These are phyloP conservation scores for Anolis apletophallus DNA, from an alignment of 2,797 vertebrate species.

Conservation along the genomic window DNA sequence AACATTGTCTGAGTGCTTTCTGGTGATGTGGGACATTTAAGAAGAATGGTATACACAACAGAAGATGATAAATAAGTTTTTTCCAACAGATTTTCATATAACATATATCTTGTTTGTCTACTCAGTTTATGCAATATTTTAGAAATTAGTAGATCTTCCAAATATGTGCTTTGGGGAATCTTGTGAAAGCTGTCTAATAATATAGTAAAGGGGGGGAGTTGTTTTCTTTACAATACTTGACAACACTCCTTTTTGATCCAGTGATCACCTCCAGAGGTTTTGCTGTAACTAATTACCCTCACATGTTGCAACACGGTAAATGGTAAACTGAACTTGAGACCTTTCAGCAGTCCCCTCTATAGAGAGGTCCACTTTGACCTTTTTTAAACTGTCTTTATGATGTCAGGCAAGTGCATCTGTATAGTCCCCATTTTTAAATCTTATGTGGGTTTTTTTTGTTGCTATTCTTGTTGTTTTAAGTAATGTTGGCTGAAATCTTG, in stretches of 20 bases:
- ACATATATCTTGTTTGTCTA: not conserved
- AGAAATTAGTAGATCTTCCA: not conserved
- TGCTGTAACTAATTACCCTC: not conserved
- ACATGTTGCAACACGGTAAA: not conserved
- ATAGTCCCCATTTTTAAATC: too few species aligned
- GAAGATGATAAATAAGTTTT: not conserved
- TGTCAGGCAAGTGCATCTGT: too few species aligned
- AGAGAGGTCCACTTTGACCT: too few species aligned
- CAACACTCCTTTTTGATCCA: too few species aligned
- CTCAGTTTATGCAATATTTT: not conserved
- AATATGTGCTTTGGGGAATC: not conserved
- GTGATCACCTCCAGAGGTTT: not conserved
- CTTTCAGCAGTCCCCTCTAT: too few species aligned
- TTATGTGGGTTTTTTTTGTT: too few species aligned
- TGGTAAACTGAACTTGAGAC: too few species aligned
- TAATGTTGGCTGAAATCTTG: too few species aligned
- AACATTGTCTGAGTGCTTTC: conserved; percentile 29
- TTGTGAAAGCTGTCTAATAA: not conserved
- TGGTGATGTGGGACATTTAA: conserved; percentile 1
- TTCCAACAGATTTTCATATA: not conserved
- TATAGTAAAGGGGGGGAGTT: too few species aligned
- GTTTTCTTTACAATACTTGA: too few species aligned
- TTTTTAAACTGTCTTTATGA: too few species aligned
- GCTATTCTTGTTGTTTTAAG: too few species aligned
- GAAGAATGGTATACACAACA: not conserved